Conservation (phyloP, 1,140 invertebrate species). For the Himalopsyche phryganea region DNA sequence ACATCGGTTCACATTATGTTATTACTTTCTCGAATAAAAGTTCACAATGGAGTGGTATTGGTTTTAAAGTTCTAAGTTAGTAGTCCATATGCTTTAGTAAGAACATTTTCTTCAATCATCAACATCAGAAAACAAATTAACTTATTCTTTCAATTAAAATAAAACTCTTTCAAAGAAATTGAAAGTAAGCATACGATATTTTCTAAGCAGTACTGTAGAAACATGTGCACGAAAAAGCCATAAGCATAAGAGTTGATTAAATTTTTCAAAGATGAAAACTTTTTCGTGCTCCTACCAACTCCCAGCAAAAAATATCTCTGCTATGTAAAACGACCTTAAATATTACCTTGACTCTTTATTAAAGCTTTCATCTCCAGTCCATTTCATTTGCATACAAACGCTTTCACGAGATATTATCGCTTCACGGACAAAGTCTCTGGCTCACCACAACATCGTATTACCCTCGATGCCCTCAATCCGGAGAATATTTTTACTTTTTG, state of each 20-base stretch:
- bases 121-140: no score
- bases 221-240: background rate
- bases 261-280: background rate
- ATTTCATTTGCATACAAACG: slow-evolving; percentile 33
- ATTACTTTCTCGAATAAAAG: no score
- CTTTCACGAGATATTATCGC: slow-evolving; percentile 21
- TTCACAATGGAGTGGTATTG: no score
- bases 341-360: slow-evolving; percentile 22
- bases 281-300: background rate
- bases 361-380: slow-evolving; percentile 26
- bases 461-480: background rate
- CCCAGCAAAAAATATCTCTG: background rate
- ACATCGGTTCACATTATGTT: no score
- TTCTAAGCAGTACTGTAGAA: no score
- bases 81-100: no score
- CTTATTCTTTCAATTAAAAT: no score
- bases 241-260: background rate
- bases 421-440: background rate
- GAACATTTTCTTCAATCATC: no score
- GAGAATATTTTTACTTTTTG: no score
- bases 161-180: no score
- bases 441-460: slow-evolving; percentile 21
- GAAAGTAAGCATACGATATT: no score
- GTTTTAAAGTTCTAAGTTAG: no score
- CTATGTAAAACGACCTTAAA: slow-evolving; percentile 18